Evolutionary conservation across 2,888 invertebrate species (phyloP), one percentile per base, ranked within the genome.

Genomic region (Protodeltote pygarga): DNA sequence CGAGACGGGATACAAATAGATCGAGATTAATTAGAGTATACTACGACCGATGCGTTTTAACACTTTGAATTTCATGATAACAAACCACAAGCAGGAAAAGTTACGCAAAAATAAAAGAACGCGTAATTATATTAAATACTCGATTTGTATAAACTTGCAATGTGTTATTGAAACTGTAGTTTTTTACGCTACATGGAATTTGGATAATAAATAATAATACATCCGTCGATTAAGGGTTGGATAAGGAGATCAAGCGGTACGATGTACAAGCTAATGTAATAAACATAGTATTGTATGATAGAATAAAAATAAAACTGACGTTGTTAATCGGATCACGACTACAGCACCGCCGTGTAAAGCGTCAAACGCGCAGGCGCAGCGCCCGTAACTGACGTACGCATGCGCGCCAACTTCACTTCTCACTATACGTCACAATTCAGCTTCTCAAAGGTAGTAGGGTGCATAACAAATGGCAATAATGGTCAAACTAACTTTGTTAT

Each of bases 291-390:
- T 67, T 71, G 65, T 65, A 66, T 64, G 45, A 52, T 65, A 71
- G 67, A 68, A 68, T 65, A 77, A 78, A 77, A 83, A 82, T 81
- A 80, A 85, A 87, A 89, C 91, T 82, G 77, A 92, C 92, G 87
- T 90, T 91, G 90, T 90, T 92, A 92, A 91, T 89, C 89, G 91
- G 91, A 92, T 92, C 91, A 89, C 85, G 83, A 91, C 85, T 83
- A 81, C 89, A 81, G 83, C 91, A 91, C 92, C 91, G 91, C 91
- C 91, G 90, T 90, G 79, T 89, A 88, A 76, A 85, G 87, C 90
- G 91, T 89, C 89, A 87, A 85, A 84, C 91, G 90, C 91, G 92
- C 92, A 90, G 78, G 90, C 92, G 91, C 92, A 85, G 83, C 83
- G 88, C 89, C 83, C 82, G 81, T 84, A 81, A 92, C 92, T 92